Conservation (phyloP, 1,140 invertebrate species). For the Pogonognathellus flavescens region DNA sequence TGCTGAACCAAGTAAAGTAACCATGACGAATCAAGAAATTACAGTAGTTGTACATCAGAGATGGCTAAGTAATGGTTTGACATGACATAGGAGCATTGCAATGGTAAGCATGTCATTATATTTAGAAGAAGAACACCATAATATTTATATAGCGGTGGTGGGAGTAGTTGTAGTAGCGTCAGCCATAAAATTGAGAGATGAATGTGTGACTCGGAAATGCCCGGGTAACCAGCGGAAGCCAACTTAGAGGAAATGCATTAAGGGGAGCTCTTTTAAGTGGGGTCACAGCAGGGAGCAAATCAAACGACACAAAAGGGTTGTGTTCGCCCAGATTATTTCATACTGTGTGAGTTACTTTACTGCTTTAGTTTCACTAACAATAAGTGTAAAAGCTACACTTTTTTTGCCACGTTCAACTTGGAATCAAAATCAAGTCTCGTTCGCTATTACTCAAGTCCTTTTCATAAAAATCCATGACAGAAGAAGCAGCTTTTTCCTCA, state of each 20-base stretch:
- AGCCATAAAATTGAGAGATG: constrained; percentile 59
- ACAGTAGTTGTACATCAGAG: constrained; percentile 45
- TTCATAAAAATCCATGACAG: neutral
- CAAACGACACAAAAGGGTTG: constrained; percentile 60
- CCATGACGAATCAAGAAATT: constrained; percentile 64
- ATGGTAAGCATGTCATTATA: constrained; percentile 7
- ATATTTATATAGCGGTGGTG: constrained; percentile 14
- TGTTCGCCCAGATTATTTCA: neutral
- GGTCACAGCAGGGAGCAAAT: constrained; percentile 66
- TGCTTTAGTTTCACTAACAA: neutral
- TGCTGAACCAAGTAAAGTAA: constrained; percentile 54
- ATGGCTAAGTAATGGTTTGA: constrained; percentile 23
- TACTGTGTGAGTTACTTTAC: constrained; percentile 31
- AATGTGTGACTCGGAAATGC: constrained; percentile 66
- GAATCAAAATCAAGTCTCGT: constrained; percentile 3
- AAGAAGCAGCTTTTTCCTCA: neutral
- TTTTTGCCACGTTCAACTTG: neutral
- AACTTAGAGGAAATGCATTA: constrained; percentile 67
- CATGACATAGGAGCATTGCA: neutral
- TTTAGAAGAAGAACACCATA: constrained; percentile 33
- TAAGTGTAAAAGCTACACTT: constrained; percentile 17
- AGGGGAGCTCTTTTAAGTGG: constrained; percentile 63
- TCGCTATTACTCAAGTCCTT: neutral
- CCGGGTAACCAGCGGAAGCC: constrained; percentile 66
- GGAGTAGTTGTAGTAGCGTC: neutral